Conservation (phyloP, 2,797 vertebrate genomes). For the Crocodylus rhombifer region DNA sequence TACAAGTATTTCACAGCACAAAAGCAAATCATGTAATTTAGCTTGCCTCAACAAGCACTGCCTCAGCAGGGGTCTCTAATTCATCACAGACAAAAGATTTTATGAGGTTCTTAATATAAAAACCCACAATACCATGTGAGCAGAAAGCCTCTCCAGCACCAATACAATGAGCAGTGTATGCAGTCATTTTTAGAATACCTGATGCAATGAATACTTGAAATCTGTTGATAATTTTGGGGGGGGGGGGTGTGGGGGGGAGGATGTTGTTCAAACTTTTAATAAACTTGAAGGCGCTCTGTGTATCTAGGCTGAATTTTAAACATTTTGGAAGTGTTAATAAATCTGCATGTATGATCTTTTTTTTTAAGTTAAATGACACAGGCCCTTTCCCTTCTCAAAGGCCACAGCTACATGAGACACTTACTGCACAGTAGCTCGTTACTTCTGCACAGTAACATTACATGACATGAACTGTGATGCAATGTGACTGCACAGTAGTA, state of each 20-base stretch:
- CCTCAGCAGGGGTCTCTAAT: slow-evolving; percentile 79
- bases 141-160: slow-evolving; percentile 52
- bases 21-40: slow-evolving; percentile 83
- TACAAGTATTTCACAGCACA: slow-evolving; percentile 81
- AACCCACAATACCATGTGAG: slow-evolving; percentile 67
- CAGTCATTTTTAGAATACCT: slow-evolving; percentile 56
- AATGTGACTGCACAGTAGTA: no score
- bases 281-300: neutral
- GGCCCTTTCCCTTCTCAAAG: neutral
- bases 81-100: slow-evolving; percentile 81
- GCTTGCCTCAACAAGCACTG: slow-evolving; percentile 80
- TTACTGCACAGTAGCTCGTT: no score
- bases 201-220: slow-evolving; percentile 64
- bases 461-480: no score
- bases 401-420: no score
- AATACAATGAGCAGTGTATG: slow-evolving; percentile 34
- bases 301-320: neutral
- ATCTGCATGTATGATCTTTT: neutral
- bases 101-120: slow-evolving; percentile 79
- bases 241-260: no score
- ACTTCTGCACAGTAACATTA: no score
- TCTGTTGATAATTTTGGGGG: slow-evolving; percentile 35
- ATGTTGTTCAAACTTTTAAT: neutral
- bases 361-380: slow-evolving; percentile 3
- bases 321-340: slow-evolving; percentile 40